Evolutionary conservation across 2,888 invertebrate species (phyloP), one percentile per base, ranked within the genome.

Genomic region (Dryomyza anilis): DNA sequence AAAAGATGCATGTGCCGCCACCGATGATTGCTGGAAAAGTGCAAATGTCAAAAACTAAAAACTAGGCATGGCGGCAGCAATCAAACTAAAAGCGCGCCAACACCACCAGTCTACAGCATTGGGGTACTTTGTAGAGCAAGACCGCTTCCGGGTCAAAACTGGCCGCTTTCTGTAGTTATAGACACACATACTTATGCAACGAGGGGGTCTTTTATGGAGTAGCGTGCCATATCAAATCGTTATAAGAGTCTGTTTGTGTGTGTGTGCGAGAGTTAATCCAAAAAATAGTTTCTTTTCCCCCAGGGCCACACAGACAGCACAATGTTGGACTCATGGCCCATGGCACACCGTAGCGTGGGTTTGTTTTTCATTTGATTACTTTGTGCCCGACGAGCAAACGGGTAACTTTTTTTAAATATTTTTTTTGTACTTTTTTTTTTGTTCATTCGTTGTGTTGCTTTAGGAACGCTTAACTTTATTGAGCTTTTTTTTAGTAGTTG

Each of bases 31-130:
- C 21, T 19, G 36, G 14, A 36, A 55, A 36, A 23, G 33, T 55
- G 21, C 55, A 33, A 55, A 55, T 27, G 58, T 27, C 61, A 33
- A 48, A 63, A 63, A 33, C 33, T 33, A 39, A 77, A 77, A 76
- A 78, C 77, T 78, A 76, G 76, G 76, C 76, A 76, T 73, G 77
- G 76, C n/a, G n/a, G n/a, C n/a, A n/a, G n/a, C 76, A 76, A 76
- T 76, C 76, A 76, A 78, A 78, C 77, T 76, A 76, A 76, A 76
- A 76, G 78, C 77, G 61, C 39, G 27, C 43, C 14, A 21, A 19
- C n/a, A n/a, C n/a, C n/a, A n/a, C n/a, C n/a, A n/a, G n/a, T n/a
- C n/a, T n/a, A n/a, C 39, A 19, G 56, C 12, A n/a, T 30, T 14
- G 21, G 55, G 8, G 55, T 5, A 33, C 12, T 29, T 12, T 19